Percentiles rank a stretch among this genome's conserved stretches.
Evolutionary conservation across 37 sponge, comb jelly and placozoan species (phyloP).

Genomic region (Halichondria panicea): DNA sequence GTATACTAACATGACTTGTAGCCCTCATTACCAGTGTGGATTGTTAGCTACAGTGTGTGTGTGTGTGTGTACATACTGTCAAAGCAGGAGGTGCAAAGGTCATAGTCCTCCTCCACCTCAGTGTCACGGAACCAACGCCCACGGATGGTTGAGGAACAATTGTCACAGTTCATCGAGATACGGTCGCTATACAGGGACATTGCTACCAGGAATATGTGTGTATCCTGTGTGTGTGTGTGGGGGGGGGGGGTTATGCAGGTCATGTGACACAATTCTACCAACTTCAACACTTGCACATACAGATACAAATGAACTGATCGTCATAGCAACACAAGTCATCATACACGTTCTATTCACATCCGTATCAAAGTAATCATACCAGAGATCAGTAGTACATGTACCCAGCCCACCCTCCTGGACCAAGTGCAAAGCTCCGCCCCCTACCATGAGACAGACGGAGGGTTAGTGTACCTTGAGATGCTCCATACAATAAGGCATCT

Average conservation of each 20-base stretch:
- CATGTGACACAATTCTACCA: no score
- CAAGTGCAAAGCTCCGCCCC: neutral
- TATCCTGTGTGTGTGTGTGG: constrained; percentile 25
- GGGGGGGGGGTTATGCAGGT: neutral
- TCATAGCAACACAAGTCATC: no score
- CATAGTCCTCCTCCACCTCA: constrained; percentile 33
- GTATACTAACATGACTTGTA: no score
- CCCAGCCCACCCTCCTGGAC: no score
- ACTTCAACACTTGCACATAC: no score
- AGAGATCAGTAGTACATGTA: no score
- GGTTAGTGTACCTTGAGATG: constrained; percentile 7
- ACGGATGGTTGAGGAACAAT: constrained; percentile 28
- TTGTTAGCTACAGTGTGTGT: no score
- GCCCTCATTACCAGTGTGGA: neutral
- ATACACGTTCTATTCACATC: no score
- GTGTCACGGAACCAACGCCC: constrained; percentile 57
- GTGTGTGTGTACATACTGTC: constrained; percentile 47
- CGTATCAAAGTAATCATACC: no score
- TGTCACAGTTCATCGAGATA: constrained; percentile 59
- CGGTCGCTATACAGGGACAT: neutral
- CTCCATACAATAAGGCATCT: neutral
- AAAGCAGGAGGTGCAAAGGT: constrained; percentile 69
- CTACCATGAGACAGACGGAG: no score
- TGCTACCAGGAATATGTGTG: constrained; percentile 34
- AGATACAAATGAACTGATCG: no score